Evolutionary conservation across 53 echinoderm and acorn worm species (phyloP), one percentile per base, ranked within the genome.

Genomic region (Glandiceps talaboti): DNA sequence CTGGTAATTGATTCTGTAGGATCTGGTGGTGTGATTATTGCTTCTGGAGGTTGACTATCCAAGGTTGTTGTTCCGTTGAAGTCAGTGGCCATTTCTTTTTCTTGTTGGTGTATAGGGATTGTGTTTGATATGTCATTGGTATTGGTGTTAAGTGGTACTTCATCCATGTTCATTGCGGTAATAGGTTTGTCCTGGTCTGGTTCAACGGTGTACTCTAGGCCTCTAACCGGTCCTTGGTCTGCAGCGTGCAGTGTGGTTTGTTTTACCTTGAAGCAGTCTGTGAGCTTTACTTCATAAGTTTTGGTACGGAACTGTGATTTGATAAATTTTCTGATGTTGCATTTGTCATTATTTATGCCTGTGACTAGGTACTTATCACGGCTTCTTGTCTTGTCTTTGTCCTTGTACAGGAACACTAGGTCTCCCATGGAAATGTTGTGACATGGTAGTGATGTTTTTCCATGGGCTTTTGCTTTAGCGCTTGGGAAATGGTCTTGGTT

Each of bases 291-390:
- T 27, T 78, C 32, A 32, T 78, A 78, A 6, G 6, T 0, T 32
- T 32, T 78, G 31, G 79, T 31, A n/a, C 32, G 32, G 32, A 31
- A 78, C 32, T 78, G 79, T 26, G 79, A 78, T 26, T 78, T 78
- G 0, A 32, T 78, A 32, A 78, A 78, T 78, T 78, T 78, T 0
- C 79, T 30, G n/a, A 78, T 30, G 30, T 32, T 26, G 26, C 79
- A 32, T 27, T 32, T 31, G 79, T 78, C 32, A 32, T 78, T 32
- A 0, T 0, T 31, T 6, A 32, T 78, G 1, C 32, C 26, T 0
- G 32, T 27, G 32, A 78, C 79, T 27, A 78, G 32, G n/a, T 78
- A 78, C 1, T 26, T 78, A 78, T 78, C 79, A 31, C 79, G n/a
- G 31, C 14, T 0, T 12, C 32, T 6, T 20, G 79, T 78, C 32